Conservation (phyloP, 2,113 vertebrate species). For the Chionis minor region DNA sequence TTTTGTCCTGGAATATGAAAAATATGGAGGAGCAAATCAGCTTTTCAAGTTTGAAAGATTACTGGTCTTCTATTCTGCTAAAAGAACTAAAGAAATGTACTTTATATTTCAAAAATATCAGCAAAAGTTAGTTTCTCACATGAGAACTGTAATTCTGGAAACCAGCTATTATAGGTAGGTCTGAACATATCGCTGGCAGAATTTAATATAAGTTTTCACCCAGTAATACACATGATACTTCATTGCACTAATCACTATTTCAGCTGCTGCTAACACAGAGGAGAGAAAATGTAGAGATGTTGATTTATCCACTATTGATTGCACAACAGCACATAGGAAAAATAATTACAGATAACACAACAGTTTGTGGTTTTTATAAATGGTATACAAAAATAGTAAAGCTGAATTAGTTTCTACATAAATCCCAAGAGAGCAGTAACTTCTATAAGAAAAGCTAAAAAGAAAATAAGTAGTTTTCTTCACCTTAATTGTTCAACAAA, state of each 20-base stretch:
- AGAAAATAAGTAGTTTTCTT: not conserved
- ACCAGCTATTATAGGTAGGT: not conserved
- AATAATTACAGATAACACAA: not conserved
- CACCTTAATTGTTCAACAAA: not conserved
- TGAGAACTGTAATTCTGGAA: not conserved
- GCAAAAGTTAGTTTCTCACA: not conserved
- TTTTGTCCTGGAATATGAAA: not conserved
- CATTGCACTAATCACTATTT: not conserved
- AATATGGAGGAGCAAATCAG: not conserved
- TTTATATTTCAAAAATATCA: not conserved
- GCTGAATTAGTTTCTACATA: slow-evolving; percentile 10
- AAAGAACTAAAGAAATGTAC: not conserved
- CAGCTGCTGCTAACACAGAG: not conserved
- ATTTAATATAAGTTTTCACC: not conserved
- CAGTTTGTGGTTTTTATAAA: not conserved
- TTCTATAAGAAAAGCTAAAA: not conserved
- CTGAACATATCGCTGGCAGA: not conserved
- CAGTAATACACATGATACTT: not conserved
- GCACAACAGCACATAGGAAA: not conserved
- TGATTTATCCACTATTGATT: not conserved
- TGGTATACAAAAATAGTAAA: not conserved
- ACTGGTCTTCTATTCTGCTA: not conserved
- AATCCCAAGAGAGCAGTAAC: not conserved
- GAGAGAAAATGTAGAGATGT: not conserved
- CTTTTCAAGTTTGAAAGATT: not conserved